Percentiles rank a stretch among this genome's conserved stretches.
These are phyloP conservation scores for Sphaerodactylus townsendi DNA, from an alignment of 2,113 vertebrate genomes.

Conservation along the genomic window DNA sequence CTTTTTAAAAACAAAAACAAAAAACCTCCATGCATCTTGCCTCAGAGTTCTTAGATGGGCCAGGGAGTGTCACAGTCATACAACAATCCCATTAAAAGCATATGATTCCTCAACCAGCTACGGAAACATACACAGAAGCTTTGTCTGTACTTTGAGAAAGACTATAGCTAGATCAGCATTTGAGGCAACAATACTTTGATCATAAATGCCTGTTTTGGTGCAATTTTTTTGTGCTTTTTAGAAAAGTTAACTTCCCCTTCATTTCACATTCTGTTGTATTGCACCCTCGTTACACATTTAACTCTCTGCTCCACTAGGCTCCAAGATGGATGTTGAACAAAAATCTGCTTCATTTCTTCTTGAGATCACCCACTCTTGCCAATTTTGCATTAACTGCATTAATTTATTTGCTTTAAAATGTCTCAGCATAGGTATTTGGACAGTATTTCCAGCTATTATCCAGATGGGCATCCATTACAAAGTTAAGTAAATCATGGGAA, in stretches of 20 bases:
- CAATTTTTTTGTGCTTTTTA: not conserved
- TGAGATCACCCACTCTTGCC: conserved; percentile 33
- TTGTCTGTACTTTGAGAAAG: too few relatives aligned
- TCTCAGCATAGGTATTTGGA: conserved; percentile 42
- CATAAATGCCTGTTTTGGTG: not conserved
- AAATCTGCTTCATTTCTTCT: conserved; percentile 23
- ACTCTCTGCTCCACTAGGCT: not conserved
- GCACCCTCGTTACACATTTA: conserved; percentile 1
- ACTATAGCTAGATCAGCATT: not conserved
- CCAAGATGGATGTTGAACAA: not conserved
- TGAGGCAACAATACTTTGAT: not conserved
- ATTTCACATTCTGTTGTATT: not conserved
- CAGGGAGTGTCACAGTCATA: not conserved
- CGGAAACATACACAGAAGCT: not conserved
- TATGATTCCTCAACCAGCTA: not conserved
- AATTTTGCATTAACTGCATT: conserved; percentile 54
- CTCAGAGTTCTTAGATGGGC: not conserved
- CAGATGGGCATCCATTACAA: conserved; percentile 56
- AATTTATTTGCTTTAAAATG: conserved; percentile 57
- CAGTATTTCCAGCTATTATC: conserved; percentile 25
- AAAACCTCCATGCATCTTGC: not conserved
- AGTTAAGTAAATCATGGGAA: conserved; percentile 58
- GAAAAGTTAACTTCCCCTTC: not conserved
- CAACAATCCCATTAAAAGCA: not conserved
- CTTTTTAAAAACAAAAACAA: not conserved